phyloP scores from a whole-genome alignment of 2,113 vertebrate genomes.

The Ailuropoda melanoleuca region DNA sequence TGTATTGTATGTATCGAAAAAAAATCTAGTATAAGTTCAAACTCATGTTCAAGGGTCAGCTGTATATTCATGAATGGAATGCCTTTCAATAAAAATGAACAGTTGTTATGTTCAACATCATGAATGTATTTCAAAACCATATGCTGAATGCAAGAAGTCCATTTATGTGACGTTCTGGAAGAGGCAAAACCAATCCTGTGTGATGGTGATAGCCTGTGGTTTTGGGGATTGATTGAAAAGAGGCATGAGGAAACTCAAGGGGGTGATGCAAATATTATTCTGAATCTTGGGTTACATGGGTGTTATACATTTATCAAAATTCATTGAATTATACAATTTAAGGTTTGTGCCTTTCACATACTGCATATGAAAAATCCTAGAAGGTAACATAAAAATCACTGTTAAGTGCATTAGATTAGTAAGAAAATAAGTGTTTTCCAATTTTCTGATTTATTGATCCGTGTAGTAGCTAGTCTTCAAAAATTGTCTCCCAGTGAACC shows the following conservation, averaged over 20 bases:
- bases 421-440: constrained; percentile 26
- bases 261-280: neutral
- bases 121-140: neutral
- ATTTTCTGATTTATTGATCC: neutral
- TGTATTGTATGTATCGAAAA: neutral
- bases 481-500: neutral
- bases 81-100: neutral
- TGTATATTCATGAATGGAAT: neutral
- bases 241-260: neutral
- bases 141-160: neutral
- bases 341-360: neutral
- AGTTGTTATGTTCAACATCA: neutral
- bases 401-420: neutral
- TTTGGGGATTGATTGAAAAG: constrained; percentile 1
- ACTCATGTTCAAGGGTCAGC: neutral
- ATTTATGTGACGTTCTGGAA: constrained; percentile 24
- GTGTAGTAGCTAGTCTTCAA: neutral
- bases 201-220: neutral
- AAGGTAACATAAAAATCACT: neutral
- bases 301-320: neutral
- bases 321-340: neutral
- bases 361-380: neutral
- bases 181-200: neutral
- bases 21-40: neutral
- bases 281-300: neutral